phyloP scores from a whole-genome alignment of 2,113 vertebrate species.

The Todiramphus saurophagus region DNA sequence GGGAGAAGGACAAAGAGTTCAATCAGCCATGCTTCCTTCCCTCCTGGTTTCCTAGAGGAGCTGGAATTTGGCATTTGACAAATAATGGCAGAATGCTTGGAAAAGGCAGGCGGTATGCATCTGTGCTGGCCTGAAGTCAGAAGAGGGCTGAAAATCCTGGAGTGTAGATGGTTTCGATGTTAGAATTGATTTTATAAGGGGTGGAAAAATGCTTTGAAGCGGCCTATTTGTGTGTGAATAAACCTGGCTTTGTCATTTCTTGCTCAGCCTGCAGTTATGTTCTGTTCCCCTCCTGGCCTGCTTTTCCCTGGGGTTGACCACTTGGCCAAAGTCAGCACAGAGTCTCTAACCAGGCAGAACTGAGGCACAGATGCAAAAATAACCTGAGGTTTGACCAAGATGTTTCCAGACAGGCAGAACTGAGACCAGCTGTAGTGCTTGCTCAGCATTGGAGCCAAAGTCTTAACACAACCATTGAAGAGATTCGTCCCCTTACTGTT shows the following conservation, averaged over 20 bases:
- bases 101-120: background rate
- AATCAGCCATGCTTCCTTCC: background rate
- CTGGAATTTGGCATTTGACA: constrained; percentile 29
- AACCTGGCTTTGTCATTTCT: constrained; percentile 34
- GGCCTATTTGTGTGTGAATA: constrained; percentile 20
- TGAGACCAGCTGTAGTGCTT: background rate
- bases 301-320: constrained; percentile 15
- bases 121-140: background rate
- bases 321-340: background rate
- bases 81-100: background rate
- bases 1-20: constrained; percentile 40
- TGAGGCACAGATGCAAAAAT: constrained; percentile 10
- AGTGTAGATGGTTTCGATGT: background rate
- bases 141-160: background rate
- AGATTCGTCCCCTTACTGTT: background rate
- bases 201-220: constrained; percentile 30
- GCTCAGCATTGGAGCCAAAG: background rate
- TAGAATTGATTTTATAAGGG: background rate
- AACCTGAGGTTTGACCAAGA: constrained; percentile 16
- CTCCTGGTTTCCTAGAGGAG: background rate
- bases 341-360: constrained; percentile 37
- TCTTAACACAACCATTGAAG: background rate
- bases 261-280: background rate
- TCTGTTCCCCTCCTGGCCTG: constrained; percentile 34
- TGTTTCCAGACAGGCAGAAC: background rate